phyloP scores from a whole-genome alignment of 1,140 invertebrate genomes.

The Pentalonia nigronervosa region DNA sequence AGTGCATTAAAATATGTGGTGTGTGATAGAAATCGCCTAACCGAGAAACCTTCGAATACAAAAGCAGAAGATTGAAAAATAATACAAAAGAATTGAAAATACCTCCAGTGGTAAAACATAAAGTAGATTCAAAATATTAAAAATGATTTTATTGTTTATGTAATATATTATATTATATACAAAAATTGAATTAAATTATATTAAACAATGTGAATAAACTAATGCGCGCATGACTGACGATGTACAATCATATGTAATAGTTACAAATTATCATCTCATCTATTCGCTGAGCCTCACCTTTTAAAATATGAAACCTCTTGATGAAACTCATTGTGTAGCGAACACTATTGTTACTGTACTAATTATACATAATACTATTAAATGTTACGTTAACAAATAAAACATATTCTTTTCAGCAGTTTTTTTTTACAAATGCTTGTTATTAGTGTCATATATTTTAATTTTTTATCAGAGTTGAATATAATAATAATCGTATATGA shows the following conservation, averaged over 20 bases:
- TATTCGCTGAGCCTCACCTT: not conserved
- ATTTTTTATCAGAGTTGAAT: not conserved
- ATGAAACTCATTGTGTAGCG: not conserved
- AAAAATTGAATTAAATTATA: no score
- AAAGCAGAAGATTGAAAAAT: not conserved
- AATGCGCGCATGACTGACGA: no score
- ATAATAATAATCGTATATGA: no score
- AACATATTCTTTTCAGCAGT: no score
- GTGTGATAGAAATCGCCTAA: not conserved
- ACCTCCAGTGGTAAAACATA: not conserved
- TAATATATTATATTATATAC: not conserved
- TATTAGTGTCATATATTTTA: not conserved
- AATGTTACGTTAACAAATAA: not conserved
- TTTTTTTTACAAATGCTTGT: not conserved
- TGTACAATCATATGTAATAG: not conserved
- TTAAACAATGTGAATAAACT: no score
- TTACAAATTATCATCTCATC: not conserved
- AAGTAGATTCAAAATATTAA: not conserved
- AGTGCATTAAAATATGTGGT: not conserved
- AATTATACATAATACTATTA: no score
- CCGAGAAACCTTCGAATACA: not conserved
- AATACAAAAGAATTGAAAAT: not conserved
- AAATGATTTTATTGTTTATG: not conserved
- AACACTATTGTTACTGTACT: not conserved
- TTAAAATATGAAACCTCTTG: no score